Evolutionary conservation across 2,888 invertebrate species (phyloP).

Genomic region (Agelastica alni): DNA sequence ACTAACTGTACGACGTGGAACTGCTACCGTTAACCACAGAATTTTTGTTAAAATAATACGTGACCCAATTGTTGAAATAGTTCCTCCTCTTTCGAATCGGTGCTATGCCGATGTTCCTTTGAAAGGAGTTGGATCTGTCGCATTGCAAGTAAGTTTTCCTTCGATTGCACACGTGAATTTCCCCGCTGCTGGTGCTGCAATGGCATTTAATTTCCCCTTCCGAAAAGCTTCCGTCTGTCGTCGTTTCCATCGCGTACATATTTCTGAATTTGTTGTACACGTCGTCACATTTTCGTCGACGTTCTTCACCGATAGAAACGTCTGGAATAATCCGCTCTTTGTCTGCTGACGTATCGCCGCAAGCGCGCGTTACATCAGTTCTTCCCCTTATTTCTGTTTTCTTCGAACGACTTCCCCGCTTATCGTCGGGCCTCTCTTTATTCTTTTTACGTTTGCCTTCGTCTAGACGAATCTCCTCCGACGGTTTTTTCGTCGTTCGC

Average conservation of each 20-base stretch:
- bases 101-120: neutral
- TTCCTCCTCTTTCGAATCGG: constrained; percentile 35
- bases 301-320: too few species aligned
- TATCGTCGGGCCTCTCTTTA: too few species aligned
- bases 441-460: too few species aligned
- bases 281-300: too few species aligned
- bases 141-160: neutral
- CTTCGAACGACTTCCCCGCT: too few species aligned
- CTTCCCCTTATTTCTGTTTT: too few species aligned
- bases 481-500: too few species aligned
- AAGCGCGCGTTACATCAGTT: too few species aligned
- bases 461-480: too few species aligned
- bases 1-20: constrained; percentile 26
- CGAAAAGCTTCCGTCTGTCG: constrained; percentile 30
- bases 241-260: constrained; percentile 23
- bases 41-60: constrained; percentile 42
- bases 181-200: constrained; percentile 47
- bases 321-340: neutral
- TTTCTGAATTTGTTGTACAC: constrained; percentile 7
- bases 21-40: constrained; percentile 26
- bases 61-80: constrained; percentile 48
- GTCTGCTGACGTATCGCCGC: too few species aligned
- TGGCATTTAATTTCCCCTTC: constrained; percentile 45
- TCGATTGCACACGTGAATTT: constrained; percentile 42
- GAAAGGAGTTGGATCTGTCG: neutral